Evolutionary conservation across 2,888 invertebrate species (phyloP).

Genomic region (Apodemia duryi): DNA sequence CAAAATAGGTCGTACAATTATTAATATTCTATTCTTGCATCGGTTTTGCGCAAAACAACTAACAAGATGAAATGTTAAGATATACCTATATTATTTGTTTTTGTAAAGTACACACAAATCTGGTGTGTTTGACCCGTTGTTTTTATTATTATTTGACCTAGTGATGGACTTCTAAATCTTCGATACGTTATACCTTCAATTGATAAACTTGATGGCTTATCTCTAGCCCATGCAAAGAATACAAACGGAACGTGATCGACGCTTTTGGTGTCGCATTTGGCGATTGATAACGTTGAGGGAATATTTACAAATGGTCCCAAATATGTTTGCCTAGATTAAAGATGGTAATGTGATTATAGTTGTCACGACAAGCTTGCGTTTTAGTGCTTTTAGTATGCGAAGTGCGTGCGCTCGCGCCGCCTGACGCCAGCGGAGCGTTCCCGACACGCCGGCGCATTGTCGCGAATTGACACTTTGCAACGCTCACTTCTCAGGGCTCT

Average conservation of each 20-base stretch:
- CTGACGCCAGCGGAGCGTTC: conserved; percentile 59
- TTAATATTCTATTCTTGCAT: too few relatives aligned
- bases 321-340: conserved; percentile 62
- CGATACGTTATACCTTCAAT: neutral
- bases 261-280: conserved; percentile 57
- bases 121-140: neutral
- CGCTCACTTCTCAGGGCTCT: conserved; percentile 51
- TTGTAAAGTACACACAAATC: neutral
- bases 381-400: conserved; percentile 66
- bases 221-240: conserved; percentile 46
- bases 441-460: conserved; percentile 41
- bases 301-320: conserved; percentile 61
- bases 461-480: conserved; percentile 52
- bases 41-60: too few relatives aligned
- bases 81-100: neutral
- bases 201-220: conserved; percentile 36
- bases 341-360: conserved; percentile 61
- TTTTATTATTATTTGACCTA: conserved; percentile 9
- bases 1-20: too few relatives aligned
- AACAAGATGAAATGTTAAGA: neutral
- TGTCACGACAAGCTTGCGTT: conserved; percentile 48
- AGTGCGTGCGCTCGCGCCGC: conserved; percentile 65
- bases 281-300: conserved; percentile 53
- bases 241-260: conserved; percentile 52
- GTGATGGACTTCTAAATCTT: neutral